phyloP scores from a whole-genome alignment of 2,888 invertebrate species.

The Zaprionus obscuricornis region DNA sequence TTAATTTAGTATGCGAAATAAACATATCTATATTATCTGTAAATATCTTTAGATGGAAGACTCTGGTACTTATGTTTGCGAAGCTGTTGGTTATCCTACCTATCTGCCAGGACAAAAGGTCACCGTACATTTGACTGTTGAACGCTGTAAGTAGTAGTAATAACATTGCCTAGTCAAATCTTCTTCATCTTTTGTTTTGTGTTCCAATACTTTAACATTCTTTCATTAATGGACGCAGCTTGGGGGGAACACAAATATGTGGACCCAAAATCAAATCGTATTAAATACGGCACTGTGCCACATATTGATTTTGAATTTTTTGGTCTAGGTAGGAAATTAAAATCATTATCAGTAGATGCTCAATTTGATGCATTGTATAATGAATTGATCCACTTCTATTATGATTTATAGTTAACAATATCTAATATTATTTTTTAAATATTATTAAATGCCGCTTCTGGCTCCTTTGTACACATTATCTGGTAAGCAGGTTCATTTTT shows the following conservation, averaged over 20 bases:
- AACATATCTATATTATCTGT: neutral
- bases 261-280: constrained; percentile 81
- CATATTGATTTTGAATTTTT: constrained; percentile 86
- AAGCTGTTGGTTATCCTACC: constrained; percentile 88
- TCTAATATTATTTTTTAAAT: no score
- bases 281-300: constrained; percentile 85
- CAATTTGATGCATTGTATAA: neutral
- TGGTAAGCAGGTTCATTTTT: no score
- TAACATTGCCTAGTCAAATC: neutral
- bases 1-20: no score
- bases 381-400: constrained; percentile 1
- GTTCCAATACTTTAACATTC: no score
- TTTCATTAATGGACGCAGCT: constrained; percentile 74
- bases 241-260: constrained; percentile 81
- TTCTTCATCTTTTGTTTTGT: no score
- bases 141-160: constrained; percentile 87
- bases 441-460: no score
- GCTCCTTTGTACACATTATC: no score
- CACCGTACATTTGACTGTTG: constrained; percentile 89
- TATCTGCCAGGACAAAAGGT: constrained; percentile 87
- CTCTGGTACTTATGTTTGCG: constrained; percentile 92
- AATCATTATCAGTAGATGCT: no score
- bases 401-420: no score
- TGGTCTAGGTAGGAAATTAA: constrained; percentile 84
- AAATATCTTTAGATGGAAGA: constrained; percentile 86